These are phyloP conservation scores for Ligdia adustata DNA, from an alignment of 2,888 invertebrate species.

Conservation along the genomic window DNA sequence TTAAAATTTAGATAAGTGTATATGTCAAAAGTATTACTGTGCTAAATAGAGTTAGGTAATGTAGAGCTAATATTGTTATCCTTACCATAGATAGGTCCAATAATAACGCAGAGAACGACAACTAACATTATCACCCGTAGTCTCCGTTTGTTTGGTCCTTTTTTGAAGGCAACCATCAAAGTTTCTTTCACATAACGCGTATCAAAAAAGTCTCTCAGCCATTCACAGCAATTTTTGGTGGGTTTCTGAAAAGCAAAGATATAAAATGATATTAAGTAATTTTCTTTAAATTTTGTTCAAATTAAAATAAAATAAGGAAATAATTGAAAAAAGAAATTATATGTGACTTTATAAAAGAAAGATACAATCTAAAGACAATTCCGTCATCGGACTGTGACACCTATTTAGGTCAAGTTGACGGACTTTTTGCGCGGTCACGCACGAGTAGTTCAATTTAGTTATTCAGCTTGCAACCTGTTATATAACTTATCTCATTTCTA, in stretches of 20 bases:
- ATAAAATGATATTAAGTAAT: too few species aligned
- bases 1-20: too few species aligned
- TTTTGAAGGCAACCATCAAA: conserved; percentile 90
- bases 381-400: conserved; percentile 64
- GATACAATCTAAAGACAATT: conserved; percentile 47
- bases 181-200: conserved; percentile 90
- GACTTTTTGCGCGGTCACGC: conserved; percentile 71
- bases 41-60: too few species aligned
- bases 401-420: conserved; percentile 74
- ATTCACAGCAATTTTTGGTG: conserved; percentile 77
- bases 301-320: too few species aligned
- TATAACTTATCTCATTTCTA: conserved; percentile 41
- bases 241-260: conserved; percentile 53
- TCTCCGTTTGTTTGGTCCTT: conserved; percentile 89
- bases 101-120: conserved; percentile 92
- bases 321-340: conserved; percentile 9
- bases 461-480: conserved; percentile 70
- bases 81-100: conserved; percentile 93
- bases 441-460: conserved; percentile 64
- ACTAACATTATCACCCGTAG: conserved; percentile 90
- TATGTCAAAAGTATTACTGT: too few species aligned
- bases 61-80: too few species aligned
- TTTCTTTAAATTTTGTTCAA: too few species aligned
- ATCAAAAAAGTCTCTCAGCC: conserved; percentile 89
- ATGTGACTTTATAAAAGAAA: conserved; percentile 11